These are phyloP conservation scores for Hemicordylus capensis DNA, from an alignment of 2,113 vertebrate genomes.

Conservation along the genomic window DNA sequence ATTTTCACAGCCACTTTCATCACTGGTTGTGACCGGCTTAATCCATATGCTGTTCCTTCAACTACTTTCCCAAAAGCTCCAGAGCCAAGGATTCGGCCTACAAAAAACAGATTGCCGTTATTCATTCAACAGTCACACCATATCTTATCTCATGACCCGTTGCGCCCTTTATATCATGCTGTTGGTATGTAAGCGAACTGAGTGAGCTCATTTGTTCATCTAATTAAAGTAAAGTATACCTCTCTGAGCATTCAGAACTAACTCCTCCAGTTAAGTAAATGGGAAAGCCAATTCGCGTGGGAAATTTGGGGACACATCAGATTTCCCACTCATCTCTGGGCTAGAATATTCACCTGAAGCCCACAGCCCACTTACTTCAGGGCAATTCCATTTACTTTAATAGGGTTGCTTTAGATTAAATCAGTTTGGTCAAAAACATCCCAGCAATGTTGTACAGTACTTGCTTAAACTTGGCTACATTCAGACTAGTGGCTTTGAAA, in stretches of 20 bases:
- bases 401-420: not conserved
- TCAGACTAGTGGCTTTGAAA: not conserved
- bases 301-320: not conserved
- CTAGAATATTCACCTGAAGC: not conserved
- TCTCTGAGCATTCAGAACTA: not conserved
- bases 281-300: not conserved
- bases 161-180: not conserved
- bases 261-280: not conserved
- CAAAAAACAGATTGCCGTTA: not conserved
- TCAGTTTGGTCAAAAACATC: not conserved
- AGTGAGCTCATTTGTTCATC: constrained; percentile 5
- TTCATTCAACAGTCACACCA: not conserved
- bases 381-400: not conserved
- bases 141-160: rapidly evolving
- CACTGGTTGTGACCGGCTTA: constrained; percentile 94
- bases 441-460: not conserved
- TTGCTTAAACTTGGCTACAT: not conserved
- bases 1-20: constrained; percentile 99
- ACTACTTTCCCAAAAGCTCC: constrained; percentile 98
- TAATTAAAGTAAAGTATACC: not conserved
- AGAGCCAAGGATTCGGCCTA: constrained; percentile 95
- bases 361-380: not conserved
- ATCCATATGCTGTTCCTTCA: constrained; percentile 94
- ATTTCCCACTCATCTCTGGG: not conserved
- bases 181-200: not conserved